phyloP scores from a whole-genome alignment of 2,888 invertebrate genomes.

The Asteroscopus sphinx region DNA sequence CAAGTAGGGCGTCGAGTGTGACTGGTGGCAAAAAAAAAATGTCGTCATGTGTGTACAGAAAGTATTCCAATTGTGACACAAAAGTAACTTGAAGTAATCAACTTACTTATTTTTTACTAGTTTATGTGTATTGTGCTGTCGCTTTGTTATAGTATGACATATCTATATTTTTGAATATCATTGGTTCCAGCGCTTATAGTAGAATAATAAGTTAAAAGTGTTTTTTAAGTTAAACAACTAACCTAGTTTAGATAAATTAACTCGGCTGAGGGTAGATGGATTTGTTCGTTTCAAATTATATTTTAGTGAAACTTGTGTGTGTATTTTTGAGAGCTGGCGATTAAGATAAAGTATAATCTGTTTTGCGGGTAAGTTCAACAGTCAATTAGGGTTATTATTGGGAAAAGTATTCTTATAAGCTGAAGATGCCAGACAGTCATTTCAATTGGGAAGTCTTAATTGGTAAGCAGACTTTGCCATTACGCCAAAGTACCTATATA shows the following conservation, averaged over 20 bases:
- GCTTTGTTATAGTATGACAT: no score
- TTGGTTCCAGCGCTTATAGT: conserved; percentile 29
- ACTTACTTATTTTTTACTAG: no score
- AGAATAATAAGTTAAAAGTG: conserved; percentile 50
- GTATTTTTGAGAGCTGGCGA: conserved; percentile 1
- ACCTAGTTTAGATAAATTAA: conserved; percentile 40
- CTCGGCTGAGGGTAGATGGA: neutral
- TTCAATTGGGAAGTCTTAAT: neutral
- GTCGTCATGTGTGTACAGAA: no score
- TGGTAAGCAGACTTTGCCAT: no score
- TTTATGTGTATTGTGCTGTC: no score
- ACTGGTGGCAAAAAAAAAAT: no score
- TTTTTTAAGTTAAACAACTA: conserved; percentile 37
- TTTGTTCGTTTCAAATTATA: conserved; percentile 5
- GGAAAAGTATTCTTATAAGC: neutral
- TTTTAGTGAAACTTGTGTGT: neutral
- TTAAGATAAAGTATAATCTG: conserved; percentile 16
- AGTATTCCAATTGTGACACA: no score
- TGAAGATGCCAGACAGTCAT: neutral
- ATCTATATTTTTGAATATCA: no score
- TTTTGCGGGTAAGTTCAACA: neutral
- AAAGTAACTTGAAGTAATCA: no score
- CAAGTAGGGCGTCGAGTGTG: no score
- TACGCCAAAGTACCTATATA: no score
- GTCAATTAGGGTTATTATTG: neutral